phyloP scores from a whole-genome alignment of 2,797 vertebrate species.

The Sebastes iracundus region DNA sequence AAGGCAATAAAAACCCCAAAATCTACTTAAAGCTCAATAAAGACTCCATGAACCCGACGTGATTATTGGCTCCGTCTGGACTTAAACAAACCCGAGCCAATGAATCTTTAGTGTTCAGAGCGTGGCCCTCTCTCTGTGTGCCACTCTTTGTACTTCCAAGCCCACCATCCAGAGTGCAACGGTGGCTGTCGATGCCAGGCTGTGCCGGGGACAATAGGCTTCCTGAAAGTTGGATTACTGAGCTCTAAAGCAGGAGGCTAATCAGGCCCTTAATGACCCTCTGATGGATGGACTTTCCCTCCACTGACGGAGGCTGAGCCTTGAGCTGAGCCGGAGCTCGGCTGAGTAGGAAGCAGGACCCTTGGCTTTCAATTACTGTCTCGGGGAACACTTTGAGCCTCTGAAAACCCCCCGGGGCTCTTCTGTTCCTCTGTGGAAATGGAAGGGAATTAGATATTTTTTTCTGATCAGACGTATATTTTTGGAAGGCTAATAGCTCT shows the following conservation, averaged over 20 bases:
- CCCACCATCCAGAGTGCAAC: background rate
- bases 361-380: slow-evolving; percentile 47
- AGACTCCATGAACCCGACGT: background rate
- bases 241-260: slow-evolving; percentile 42
- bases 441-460: slow-evolving; percentile 10
- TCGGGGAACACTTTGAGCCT: slow-evolving; percentile 24
- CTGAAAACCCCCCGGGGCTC: background rate
- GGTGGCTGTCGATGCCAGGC: background rate
- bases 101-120: slow-evolving; percentile 13
- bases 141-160: background rate
- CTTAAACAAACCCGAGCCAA: background rate
- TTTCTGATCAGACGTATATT: slow-evolving; percentile 10
- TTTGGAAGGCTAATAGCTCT: background rate
- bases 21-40: background rate
- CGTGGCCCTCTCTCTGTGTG: background rate
- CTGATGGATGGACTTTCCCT: slow-evolving; percentile 56
- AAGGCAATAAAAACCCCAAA: background rate
- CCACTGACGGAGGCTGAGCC: slow-evolving; percentile 5
- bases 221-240: slow-evolving; percentile 44
- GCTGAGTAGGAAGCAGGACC: slow-evolving; percentile 46
- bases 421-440: slow-evolving; percentile 10
- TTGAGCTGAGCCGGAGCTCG: slow-evolving; percentile 2
- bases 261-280: slow-evolving; percentile 51
- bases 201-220: slow-evolving; percentile 20
- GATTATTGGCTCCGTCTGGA: slow-evolving; percentile 8